Conservation (phyloP, 1,140 invertebrate species). For the Xylocopa sonorina region DNA sequence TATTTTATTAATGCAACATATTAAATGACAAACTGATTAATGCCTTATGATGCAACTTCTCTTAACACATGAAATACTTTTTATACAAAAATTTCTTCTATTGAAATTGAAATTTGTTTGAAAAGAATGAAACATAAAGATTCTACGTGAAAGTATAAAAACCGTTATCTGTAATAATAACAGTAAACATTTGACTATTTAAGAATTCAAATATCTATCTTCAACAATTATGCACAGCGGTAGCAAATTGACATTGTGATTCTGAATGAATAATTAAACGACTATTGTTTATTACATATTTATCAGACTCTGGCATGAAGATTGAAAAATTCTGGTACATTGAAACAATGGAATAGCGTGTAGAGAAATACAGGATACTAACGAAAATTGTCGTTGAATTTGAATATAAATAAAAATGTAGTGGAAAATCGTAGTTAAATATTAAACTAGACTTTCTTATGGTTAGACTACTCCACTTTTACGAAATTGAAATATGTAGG, state of each 20-base stretch:
- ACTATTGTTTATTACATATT: background rate
- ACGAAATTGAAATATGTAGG: conserved; percentile 10
- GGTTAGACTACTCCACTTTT: conserved; percentile 34
- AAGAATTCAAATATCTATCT: background rate
- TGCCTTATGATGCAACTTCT: background rate
- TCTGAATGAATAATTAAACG: background rate
- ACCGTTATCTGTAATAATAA: background rate
- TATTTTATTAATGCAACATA: conserved; percentile 25
- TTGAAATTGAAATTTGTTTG: background rate
- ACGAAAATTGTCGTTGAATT: background rate
- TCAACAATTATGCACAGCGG: background rate
- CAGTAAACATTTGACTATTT: background rate
- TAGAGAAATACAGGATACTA: background rate
- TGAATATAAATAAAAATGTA: background rate
- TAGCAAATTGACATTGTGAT: background rate
- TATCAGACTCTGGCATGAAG: background rate
- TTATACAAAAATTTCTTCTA: background rate
- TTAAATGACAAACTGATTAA: background rate
- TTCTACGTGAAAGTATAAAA: background rate
- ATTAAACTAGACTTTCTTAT: conserved; percentile 11
- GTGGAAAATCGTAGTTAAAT: background rate
- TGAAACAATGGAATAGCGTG: too few species aligned
- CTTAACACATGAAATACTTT: background rate
- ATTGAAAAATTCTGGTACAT: background rate
- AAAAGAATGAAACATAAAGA: background rate